Base-by-base conservation (phyloP, 2,888 invertebrate species). In the Watsonalla binaria region DNA sequence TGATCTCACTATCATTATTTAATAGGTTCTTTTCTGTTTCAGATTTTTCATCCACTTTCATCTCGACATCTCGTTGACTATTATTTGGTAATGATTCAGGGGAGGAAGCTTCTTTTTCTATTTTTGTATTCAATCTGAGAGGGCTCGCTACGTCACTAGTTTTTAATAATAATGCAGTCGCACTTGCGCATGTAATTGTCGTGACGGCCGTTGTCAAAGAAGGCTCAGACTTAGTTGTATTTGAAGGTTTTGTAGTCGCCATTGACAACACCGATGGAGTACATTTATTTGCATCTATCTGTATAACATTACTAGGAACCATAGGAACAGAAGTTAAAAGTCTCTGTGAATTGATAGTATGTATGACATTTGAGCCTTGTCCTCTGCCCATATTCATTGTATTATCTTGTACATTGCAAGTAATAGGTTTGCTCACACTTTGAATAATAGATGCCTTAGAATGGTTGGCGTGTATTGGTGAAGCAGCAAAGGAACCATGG, bases 331-430 rank as follows among this genome's bases (percentile, higher is more conserved):
- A 81, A 45, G 84, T 76, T 50, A 88, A 62, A 42, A 87, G 58
- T 61, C 87, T 76, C 68, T 84, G 86, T 5, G 87, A 74, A 68
- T 80, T 84, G 42, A 87, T 67, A 34, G 75, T 79, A 71, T 77
- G 92, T 71, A 85, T 92, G 46, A 87, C 81, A 64, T 90, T 88
- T 42, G 85, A 71, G 37, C 70, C 69, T 62, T 82, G 80, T 52
- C 77, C 79, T 71, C 84, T 79, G 58, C 63, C 84, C 6, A 78
- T 69, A 9, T 72, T 63, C 60, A 24, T 24, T 24, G 60, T 76
- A 47, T 77, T 60, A 60, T 89, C 86, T 63, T 86, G 84, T 54
- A 82, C 53, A 59, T 74, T 80, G 58, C 80, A 79, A 59, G 78
- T 64, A 8, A 80, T 74, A 39, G 87, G 69, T 72, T 90, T 90